These are phyloP conservation scores for Euphonia xanthogaster DNA, from an alignment of 2,797 vertebrate genomes.

Conservation along the genomic window DNA sequence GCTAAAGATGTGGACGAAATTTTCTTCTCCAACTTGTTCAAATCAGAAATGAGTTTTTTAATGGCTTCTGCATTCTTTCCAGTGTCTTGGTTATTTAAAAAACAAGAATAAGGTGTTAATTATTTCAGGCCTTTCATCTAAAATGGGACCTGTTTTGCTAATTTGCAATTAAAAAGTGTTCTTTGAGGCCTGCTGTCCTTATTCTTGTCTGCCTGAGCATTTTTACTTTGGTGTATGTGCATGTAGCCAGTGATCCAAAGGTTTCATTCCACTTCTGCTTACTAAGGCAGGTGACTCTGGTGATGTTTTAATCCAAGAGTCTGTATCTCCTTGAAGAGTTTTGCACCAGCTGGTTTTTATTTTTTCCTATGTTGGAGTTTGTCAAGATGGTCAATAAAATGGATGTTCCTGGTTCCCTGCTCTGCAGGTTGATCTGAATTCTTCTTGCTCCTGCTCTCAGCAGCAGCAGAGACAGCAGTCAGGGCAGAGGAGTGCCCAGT, in stretches of 20 bases:
- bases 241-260: background rate
- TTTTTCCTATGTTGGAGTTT: background rate
- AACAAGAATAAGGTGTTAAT: background rate
- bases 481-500: background rate
- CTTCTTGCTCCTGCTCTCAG: background rate
- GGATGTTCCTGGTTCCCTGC: background rate
- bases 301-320: background rate
- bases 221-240: background rate
- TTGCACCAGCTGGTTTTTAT: background rate
- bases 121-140: background rate
- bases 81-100: background rate
- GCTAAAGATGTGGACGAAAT: background rate
- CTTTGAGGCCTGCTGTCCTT: conserved; percentile 14
- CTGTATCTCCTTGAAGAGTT: background rate
- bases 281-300: background rate
- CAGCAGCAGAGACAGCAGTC: background rate
- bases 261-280: background rate
- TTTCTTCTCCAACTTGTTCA: background rate
- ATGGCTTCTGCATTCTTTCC: background rate
- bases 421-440: background rate
- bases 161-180: conserved; percentile 35
- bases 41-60: background rate
- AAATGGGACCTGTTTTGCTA: background rate
- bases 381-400: background rate
- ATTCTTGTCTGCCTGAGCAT: background rate